Evolutionary conservation across 2,797 vertebrate species (phyloP), one percentile per base, ranked within the genome.

Genomic region (Acanthurus lineatus): DNA sequence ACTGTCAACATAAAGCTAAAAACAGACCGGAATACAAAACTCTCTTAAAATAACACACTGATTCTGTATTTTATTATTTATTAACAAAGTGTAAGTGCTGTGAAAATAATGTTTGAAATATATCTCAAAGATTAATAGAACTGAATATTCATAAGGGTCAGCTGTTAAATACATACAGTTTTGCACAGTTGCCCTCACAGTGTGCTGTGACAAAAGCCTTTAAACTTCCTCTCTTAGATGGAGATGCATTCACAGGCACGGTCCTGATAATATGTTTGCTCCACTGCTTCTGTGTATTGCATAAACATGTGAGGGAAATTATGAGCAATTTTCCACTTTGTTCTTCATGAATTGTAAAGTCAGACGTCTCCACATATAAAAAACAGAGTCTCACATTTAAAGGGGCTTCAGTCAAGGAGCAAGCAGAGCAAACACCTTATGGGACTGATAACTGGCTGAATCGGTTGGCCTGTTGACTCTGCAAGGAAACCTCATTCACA

Each of bases 291-390:
- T 77, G 65, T 69, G 67, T 78, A 83, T 85, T 81, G 59, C 74
- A 88, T 83, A 84, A 89, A 86, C 77, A 83, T 77, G 75, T 83
- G 62, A 79, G 59, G 6, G 15, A 88, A 88, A 84, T 88, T 82
- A 89, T 16, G 70, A 77, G 78, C 75, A 69, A 86, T 79, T 87
- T 88, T 78, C 75, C 59, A 86, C 79, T 86, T 85, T 84, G 76
- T 81, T 86, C 72, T 53, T 76, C 16, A 9, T 64, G 71, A 81
- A 86, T 58, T 85, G 68, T 70, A 81, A 44, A 61, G 76, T 70
- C 61, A 81, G 59, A 84, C 70, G 57, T 81, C 25, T 76, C 35
- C 56, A 53, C 0, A 20, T 51, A 49, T 35, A 57, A 82, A 59
- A 87, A 86, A 73, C 52, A 40, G 10, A 72, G 48, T 35, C 69